phyloP scores from a whole-genome alignment of 2,797 vertebrate genomes.

The Squalus acanthias region DNA sequence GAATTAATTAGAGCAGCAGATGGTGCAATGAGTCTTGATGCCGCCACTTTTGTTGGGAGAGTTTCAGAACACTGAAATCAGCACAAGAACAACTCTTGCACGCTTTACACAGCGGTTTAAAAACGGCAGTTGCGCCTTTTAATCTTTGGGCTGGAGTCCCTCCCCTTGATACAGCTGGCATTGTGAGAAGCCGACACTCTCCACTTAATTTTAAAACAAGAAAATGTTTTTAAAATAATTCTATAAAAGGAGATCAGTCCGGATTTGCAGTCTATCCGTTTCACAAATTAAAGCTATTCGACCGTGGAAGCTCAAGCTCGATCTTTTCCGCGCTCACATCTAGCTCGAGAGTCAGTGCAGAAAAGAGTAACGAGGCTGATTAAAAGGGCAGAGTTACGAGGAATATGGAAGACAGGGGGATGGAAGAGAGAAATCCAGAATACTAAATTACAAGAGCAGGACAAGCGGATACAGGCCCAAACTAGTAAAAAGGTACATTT shows the following conservation, averaged over 20 bases:
- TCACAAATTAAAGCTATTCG: neutral
- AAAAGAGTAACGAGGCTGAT: neutral
- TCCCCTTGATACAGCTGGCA: too few species aligned
- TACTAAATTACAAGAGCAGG: neutral
- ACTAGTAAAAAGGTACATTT: neutral
- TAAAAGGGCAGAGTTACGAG: neutral
- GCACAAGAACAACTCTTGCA: too few species aligned
- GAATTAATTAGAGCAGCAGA: neutral
- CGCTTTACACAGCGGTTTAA: neutral
- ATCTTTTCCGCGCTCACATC: neutral
- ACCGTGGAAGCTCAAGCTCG: neutral
- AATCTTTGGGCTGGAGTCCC: neutral
- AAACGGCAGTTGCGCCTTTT: neutral
- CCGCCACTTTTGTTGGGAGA: neutral
- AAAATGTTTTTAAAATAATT: neutral
- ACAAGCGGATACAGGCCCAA: neutral
- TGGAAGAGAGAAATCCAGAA: neutral
- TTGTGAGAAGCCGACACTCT: too few species aligned
- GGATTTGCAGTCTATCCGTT: neutral
- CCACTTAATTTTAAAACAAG: neutral
- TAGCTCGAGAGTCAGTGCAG: neutral
- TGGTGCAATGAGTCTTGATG: neutral
- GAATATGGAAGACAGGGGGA: neutral
- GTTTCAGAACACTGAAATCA: too few species aligned
- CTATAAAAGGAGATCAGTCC: neutral